Base-by-base conservation (phyloP, 2,797 vertebrate species). In the Linurgus olivaceus region DNA sequence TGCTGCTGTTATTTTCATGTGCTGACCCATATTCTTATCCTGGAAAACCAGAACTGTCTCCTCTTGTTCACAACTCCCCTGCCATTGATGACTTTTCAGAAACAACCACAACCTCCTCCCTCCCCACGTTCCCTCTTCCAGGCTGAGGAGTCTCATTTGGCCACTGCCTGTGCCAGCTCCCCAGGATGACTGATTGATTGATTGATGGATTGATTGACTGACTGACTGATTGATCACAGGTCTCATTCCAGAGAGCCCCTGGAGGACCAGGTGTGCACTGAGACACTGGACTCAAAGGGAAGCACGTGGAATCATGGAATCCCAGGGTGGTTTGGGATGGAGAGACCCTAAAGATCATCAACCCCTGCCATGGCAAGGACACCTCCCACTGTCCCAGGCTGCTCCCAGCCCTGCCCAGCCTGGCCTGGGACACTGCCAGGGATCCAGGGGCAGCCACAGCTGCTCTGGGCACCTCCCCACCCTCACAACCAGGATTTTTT, bases 181-280 rank as follows among this genome's bases (percentile, higher is more conserved):
- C 38, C 62, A 8, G 15, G 0, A 7, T 0, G 0, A 13, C 24
- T 17, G 7, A 42, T 9, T 17, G 7, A 42, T 42, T 24, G 7
- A 13, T 47, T 47, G 23, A 13, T 47, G 7, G 7, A 40, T 40
- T 17, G 7, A 42, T 40, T 23, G 7, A 13, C 24, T 47, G 24
- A 13, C 15, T 25, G 28, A 29, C 65, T 47, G 16, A 44, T 44
- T 63, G 13, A 11, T 10, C 68, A 26, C 4, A 29, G 12, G 5
- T 33, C 26, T 13, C 16, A 6, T 6, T 24, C 51, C 1, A 1
- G 10, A 5, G 42, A 48, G 19, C 31, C 38, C 55, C 15, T 20
- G 3, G 29, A 66, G 80, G 18, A 35, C 2, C 17, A 70, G 65
- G 9, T 10, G 45, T 3, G 11, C 31, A 37, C 2, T 31, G 48